Evolutionary conservation across 1,140 invertebrate genomes (phyloP), one percentile per base, ranked within the genome.

Genomic region (Anthonomus grandis): DNA sequence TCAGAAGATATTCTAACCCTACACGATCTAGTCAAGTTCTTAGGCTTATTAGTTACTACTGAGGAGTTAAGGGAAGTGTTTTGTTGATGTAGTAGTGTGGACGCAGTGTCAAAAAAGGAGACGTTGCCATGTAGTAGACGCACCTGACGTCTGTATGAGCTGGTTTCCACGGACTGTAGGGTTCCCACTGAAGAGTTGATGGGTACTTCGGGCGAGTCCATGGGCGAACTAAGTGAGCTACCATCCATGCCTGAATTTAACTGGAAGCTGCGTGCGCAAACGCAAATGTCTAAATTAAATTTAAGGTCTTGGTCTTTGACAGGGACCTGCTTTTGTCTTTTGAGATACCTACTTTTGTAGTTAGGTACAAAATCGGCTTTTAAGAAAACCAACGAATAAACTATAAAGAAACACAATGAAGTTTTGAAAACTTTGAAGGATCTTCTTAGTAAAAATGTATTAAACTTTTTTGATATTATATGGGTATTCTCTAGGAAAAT

Each of bases 141-240:
- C 69, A 73, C 72, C 67, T 75, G 77, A 68, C 73, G 79, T 71
- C 67, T 77, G 24, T 46, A 24, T 70, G 79, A 80, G 71, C 78
- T 76, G 61, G 78, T 77, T 70, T 82, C 74, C 63, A 79, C 74
- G 12, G 82, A 81, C 68, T 84, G 81, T 65, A 83, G 68, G 10
- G 81, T 83, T 5, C 76, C 81, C 61, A 81, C 76, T 44, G 79
- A 83, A 64, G 80, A 82, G 55, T 81, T 82, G 49, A 80, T 77
- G 57, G 79, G 78, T 46, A 79, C 77, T 56, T 83, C 82, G 13
- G 83, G 83, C 15, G 83, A 85, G 60, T 82, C 87, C 61, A 87
- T 78, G 5, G 87, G 86, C 47, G 86, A 89, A 41, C 83, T 85
- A 34, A 86, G 78, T 62, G 84, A 75, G 64, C 85, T 73, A 59